These are phyloP conservation scores for Drosophila quadrilineata DNA, from an alignment of 1,140 invertebrate species.

Conservation along the genomic window DNA sequence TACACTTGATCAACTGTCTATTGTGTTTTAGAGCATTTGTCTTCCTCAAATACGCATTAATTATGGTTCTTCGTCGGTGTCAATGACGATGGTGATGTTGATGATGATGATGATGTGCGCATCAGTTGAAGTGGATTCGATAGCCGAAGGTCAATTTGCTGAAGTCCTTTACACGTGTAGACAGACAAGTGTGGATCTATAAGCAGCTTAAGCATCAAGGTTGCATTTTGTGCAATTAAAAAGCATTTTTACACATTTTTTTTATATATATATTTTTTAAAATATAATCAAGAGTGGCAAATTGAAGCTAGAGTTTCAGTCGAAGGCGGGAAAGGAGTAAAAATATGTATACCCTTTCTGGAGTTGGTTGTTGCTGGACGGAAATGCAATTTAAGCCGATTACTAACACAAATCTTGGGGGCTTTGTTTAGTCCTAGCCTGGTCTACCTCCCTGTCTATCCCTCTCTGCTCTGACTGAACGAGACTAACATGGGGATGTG, in stretches of 20 bases:
- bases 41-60: slow-evolving; percentile 53
- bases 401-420: slow-evolving; percentile 53
- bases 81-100: no score
- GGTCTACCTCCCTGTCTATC: background rate
- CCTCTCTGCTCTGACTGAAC: background rate
- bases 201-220: slow-evolving; percentile 24
- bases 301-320: no score
- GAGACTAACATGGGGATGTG: background rate
- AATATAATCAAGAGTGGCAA: no score
- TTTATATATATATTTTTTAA: background rate
- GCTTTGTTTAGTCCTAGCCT: background rate
- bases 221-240: slow-evolving; percentile 9
- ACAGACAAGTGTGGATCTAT: slow-evolving; percentile 11
- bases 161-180: background rate
- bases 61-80: no score
- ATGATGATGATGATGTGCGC: slow-evolving; percentile 39
- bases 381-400: slow-evolving; percentile 69
- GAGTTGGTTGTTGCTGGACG: slow-evolving; percentile 24
- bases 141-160: slow-evolving; percentile 37
- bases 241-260: slow-evolving; percentile 1
- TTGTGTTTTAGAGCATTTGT: slow-evolving; percentile 6
- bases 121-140: slow-evolving; percentile 37
- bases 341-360: no score
- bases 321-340: no score
- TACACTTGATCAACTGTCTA: no score